Percentiles rank a stretch among this genome's conserved stretches.
Conservation (phyloP, 2,797 vertebrate genomes). For the Apogon hyalosoma region DNA sequence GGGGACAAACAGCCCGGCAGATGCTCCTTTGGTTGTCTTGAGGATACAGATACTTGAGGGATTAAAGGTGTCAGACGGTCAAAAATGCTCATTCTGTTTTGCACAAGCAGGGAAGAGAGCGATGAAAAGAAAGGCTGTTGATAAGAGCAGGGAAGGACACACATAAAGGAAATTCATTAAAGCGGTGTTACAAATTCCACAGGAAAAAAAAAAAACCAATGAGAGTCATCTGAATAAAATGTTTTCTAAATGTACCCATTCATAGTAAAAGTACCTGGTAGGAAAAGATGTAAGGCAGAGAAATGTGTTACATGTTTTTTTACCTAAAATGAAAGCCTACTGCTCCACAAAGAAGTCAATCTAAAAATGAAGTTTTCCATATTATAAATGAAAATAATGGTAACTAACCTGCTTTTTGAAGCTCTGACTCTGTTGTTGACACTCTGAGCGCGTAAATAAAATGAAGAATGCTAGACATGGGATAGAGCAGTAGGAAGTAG, state of each 20-base stretch:
- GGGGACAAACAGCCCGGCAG: constrained; percentile 52
- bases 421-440: constrained; percentile 52
- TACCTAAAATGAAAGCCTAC: no score
- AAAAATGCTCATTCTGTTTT: constrained; percentile 75
- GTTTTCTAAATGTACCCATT: no score
- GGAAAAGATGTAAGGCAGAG: no score
- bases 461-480: constrained; percentile 43
- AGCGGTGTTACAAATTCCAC: no score
- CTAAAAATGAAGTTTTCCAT: not conserved
- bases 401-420: constrained; percentile 76
- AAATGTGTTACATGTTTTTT: no score
- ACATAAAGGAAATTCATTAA: constrained; percentile 12
- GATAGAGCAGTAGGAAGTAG: constrained; percentile 72
- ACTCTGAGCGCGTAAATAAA: constrained; percentile 51
- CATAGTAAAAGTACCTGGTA: no score
- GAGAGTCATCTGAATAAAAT: no score
- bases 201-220: no score
- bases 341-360: not conserved
- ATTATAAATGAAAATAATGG: constrained; percentile 10
- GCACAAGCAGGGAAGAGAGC: constrained; percentile 9
- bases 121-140: constrained; percentile 4
- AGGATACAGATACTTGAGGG: constrained; percentile 53
- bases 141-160: not conserved
- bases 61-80: constrained; percentile 58
- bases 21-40: constrained; percentile 56